Percentiles rank a stretch among this genome's conserved stretches.
Conservation (phyloP, 2,888 invertebrate species). For the Stenurella melanura region DNA sequence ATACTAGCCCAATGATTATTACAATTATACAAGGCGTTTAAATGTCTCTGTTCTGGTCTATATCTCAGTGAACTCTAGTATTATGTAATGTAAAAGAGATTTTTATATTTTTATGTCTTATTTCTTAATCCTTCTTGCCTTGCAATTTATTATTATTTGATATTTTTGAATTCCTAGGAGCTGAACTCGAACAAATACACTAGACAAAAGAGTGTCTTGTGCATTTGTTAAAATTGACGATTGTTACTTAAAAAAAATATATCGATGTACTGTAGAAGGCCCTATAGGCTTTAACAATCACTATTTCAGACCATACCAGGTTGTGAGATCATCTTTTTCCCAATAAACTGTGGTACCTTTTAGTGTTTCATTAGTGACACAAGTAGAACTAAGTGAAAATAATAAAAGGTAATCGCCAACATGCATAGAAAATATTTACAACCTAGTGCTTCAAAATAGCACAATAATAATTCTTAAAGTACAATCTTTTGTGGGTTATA, state of each 20-base stretch:
- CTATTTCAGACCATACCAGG: constrained; percentile 68
- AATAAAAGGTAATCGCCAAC: constrained; percentile 23
- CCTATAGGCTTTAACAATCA: constrained; percentile 68
- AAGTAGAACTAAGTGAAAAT: constrained; percentile 29
- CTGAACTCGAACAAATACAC: constrained; percentile 43
- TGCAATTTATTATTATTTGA: constrained; percentile 25
- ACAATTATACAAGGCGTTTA: too few relatives aligned
- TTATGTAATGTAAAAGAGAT: too few relatives aligned
- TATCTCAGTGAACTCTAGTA: too few relatives aligned
- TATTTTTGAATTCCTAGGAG: constrained; percentile 44
- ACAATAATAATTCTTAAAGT: constrained; percentile 52
- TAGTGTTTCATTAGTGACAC: constrained; percentile 33
- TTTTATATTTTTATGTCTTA: not conserved
- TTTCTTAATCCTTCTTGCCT: not conserved
- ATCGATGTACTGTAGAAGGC: constrained; percentile 61
- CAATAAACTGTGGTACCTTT: constrained; percentile 36
- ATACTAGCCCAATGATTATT: not conserved
- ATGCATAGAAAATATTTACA: constrained; percentile 34
- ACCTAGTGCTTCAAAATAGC: constrained; percentile 48
- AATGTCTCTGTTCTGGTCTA: not conserved
- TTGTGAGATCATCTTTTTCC: constrained; percentile 69
- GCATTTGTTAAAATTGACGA: constrained; percentile 48
- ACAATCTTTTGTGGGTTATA: constrained; percentile 44
- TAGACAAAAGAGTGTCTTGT: constrained; percentile 36
- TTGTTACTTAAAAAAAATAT: constrained; percentile 61